phyloP scores from a whole-genome alignment of 2,797 vertebrate species.

The Anabacerthia variegaticeps region DNA sequence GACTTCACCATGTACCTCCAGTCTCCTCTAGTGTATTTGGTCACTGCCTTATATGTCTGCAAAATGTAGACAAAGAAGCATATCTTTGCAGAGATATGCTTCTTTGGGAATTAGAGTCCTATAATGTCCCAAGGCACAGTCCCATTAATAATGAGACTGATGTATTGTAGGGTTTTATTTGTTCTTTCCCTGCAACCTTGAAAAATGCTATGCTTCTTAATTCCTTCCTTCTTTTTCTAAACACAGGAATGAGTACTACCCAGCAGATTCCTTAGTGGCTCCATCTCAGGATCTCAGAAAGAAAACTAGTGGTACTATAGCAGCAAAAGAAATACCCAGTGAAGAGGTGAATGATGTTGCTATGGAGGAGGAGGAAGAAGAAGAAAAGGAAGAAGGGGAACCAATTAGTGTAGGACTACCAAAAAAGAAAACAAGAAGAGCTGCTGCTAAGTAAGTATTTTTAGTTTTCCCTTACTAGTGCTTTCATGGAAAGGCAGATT shows the following conservation, averaged over 20 bases:
- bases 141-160: neutral
- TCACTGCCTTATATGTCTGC: neutral
- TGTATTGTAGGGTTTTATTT: neutral
- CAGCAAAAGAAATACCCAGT: slow-evolving; percentile 54
- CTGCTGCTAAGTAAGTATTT: slow-evolving; percentile 80
- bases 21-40: neutral
- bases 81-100: neutral
- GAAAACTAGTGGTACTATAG: slow-evolving; percentile 13
- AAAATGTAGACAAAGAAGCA: neutral
- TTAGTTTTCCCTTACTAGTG: neutral
- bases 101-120: neutral
- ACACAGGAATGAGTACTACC: slow-evolving; percentile 92
- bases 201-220: neutral
- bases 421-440: slow-evolving; percentile 79
- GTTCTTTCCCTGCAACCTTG: neutral
- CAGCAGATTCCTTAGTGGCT: slow-evolving; percentile 88
- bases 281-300: slow-evolving; percentile 90
- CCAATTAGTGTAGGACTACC: slow-evolving; percentile 17
- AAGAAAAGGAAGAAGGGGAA: slow-evolving; percentile 36
- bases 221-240: neutral
- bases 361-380: slow-evolving; percentile 51
- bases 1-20: neutral
- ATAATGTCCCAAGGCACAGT: neutral
- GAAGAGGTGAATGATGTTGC: slow-evolving; percentile 50
- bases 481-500: neutral